Evolutionary conservation across 35 echinoderm and acorn worm species (phyloP), one percentile per base, ranked within the genome.

Genomic region (Ophioderma brevispina): DNA sequence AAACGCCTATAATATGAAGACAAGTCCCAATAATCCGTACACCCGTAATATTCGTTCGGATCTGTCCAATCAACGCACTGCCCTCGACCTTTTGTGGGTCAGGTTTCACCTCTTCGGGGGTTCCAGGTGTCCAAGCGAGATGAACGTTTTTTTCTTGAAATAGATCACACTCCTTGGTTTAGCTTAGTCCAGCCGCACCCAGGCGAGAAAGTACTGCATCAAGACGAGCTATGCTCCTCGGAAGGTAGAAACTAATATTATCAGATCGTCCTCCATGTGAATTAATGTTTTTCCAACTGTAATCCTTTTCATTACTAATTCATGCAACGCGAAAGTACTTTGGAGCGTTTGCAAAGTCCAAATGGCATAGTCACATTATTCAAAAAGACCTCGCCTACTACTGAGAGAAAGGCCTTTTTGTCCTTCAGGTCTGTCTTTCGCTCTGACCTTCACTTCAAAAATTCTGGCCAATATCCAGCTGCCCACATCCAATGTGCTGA

Each of bases 381-480:
- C 78, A 50, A 84, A 95, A 59, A 95, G 32, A 15, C 94, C 89
- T 17, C 25, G 25, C 30, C 75, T 37, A 23, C n/a, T n/a, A 6
- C 89, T 95, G 1, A 56, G 32, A 30, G 92, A 82, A 0, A 90
- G n/a, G n/a, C n/a, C n/a, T n/a, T n/a, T n/a, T 90, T 13, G 89
- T 95, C 38, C n/a, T n/a, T 95, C 92, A 0, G 55, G 37, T 33
- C 64, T 64, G 39, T 95, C 94, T 43, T 75, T 21, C 40, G 81
- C n/a, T n/a, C n/a, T n/a, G n/a, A n/a, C 38, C 18, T 56, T 80
- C 6, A 92, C 81, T 79, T 89, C 81, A 5, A 92, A n/a, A n/a
- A n/a, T n/a, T n/a, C 76, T 64, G 92, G 94, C 94, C 94, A 95
- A 55, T 95, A 95, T 1, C 94, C 89, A 0, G 55, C 41, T 35